These are phyloP conservation scores for Brachyhypopomus gauderio DNA, from an alignment of 2,113 vertebrate genomes.

Conservation along the genomic window DNA sequence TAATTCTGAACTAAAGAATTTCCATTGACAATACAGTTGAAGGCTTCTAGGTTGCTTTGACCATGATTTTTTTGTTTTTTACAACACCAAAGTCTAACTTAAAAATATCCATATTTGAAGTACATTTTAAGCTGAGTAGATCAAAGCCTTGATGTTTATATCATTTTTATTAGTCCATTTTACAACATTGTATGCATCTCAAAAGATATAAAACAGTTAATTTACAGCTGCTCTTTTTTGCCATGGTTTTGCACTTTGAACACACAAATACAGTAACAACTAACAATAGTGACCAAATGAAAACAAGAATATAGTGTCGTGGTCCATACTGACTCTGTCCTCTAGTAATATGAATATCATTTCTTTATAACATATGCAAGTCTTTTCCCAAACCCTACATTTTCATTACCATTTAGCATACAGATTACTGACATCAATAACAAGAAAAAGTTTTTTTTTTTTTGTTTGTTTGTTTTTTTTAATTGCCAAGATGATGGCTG, in stretches of 20 bases:
- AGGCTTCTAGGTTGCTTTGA: no score
- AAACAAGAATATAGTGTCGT: slow-evolving; percentile 23
- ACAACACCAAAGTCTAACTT: no score
- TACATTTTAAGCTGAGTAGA: no score
- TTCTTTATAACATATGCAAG: not conserved
- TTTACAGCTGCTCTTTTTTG: slow-evolving; percentile 47
- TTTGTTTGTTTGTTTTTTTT: no score
- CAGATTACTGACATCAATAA: slow-evolving; percentile 37
- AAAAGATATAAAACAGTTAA: slow-evolving; percentile 53
- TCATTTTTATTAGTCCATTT: slow-evolving; percentile 43
- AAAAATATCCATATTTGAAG: no score
- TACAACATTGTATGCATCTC: slow-evolving; percentile 49
- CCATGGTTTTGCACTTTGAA: slow-evolving; percentile 18
- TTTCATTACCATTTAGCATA: slow-evolving; percentile 22
- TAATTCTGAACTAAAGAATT: no score
- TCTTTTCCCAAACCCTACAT: not conserved
- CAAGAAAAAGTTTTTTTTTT: not conserved
- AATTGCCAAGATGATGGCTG: slow-evolving; percentile 23
- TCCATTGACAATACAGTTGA: no score
- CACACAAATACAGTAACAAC: slow-evolving; percentile 40
- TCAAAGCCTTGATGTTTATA: not conserved
- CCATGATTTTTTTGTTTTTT: no score
- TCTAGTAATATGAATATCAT: not conserved
- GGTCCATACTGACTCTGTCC: slow-evolving; percentile 17
- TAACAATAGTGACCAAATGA: slow-evolving; percentile 40